A percentile compares a stretch with the other conserved stretches of the same genome.
These are phyloP conservation scores for Toxotes jaculatrix DNA, from an alignment of 2,113 vertebrate genomes.

Conservation along the genomic window DNA sequence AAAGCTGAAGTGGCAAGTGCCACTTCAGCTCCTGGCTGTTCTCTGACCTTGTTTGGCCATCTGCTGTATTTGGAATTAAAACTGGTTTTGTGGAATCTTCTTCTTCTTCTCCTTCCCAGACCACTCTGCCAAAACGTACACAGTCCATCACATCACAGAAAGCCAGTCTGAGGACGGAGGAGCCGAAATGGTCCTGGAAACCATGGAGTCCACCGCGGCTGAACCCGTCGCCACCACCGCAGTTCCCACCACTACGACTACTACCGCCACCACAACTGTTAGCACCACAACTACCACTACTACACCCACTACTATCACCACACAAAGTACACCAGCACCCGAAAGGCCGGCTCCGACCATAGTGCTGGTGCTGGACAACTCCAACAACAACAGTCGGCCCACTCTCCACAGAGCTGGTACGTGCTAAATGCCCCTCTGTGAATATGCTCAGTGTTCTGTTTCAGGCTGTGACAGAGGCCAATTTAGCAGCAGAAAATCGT, in stretches of 20 bases:
- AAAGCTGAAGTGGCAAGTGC: too few relatives aligned
- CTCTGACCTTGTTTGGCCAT: background rate
- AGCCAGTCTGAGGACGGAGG: conserved; percentile 77
- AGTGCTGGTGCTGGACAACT: conserved; percentile 78
- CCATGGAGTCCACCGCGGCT: conserved; percentile 51
- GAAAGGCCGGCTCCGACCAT: conserved; percentile 79
- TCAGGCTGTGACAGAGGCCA: background rate
- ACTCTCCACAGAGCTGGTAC: conserved; percentile 81
- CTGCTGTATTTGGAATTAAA: conserved; percentile 20
- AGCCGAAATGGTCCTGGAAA: conserved; percentile 65
- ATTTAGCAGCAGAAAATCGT: conserved; percentile 9
- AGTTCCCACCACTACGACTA: conserved; percentile 20
- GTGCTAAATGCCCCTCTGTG: background rate
- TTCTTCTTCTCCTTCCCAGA: conserved; percentile 77
- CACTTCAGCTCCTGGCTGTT: too few relatives aligned
- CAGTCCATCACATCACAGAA: conserved; percentile 78
- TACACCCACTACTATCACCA: conserved; percentile 49
- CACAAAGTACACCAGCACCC: conserved; percentile 9
- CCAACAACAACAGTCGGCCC: conserved; percentile 78
- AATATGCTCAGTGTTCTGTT: background rate
- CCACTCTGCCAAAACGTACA: conserved; percentile 72
- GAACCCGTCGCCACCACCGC: conserved; percentile 46
- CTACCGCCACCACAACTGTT: conserved; percentile 28
- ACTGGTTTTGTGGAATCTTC: background rate
- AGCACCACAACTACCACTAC: conserved; percentile 60